These are phyloP conservation scores for Noctua comes DNA, from an alignment of 2,888 invertebrate species.

Conservation along the genomic window DNA sequence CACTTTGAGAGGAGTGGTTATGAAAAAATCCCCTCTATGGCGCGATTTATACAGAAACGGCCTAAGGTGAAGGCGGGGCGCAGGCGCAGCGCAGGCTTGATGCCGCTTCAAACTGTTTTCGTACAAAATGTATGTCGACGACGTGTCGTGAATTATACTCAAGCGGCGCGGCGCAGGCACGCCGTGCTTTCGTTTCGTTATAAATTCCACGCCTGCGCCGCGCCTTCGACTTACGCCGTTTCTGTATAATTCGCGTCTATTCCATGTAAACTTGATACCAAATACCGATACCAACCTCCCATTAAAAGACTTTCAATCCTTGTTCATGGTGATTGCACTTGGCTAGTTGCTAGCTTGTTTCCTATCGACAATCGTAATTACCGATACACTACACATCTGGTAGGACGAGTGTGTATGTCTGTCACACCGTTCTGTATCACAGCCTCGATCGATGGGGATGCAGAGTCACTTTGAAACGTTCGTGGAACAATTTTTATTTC, in stretches of 20 bases:
- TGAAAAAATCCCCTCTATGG: background rate
- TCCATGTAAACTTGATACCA: slow-evolving; percentile 3
- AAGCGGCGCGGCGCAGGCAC: no score
- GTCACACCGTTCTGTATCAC: slow-evolving; percentile 41
- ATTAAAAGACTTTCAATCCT: slow-evolving; percentile 27
- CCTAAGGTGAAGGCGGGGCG: no score
- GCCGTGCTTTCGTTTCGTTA: no score
- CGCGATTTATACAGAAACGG: no score
- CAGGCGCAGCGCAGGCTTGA: no score
- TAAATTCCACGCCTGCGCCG: no score
- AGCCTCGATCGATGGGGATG: background rate
- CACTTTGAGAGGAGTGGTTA: background rate
- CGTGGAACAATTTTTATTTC: background rate
- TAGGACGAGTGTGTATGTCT: background rate
- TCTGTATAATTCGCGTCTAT: no score
- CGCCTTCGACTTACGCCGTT: no score
- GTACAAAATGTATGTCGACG: no score
- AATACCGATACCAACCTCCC: background rate
- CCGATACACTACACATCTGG: slow-evolving; percentile 18
- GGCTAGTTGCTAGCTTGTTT: slow-evolving; percentile 44
- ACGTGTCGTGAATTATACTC: no score
- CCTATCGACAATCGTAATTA: slow-evolving; percentile 44
- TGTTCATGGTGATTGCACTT: slow-evolving; percentile 36
- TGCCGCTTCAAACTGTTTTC: no score
- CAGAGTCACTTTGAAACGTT: background rate